These are phyloP conservation scores for Amiota mariae DNA, from an alignment of 2,888 invertebrate genomes.

Conservation along the genomic window DNA sequence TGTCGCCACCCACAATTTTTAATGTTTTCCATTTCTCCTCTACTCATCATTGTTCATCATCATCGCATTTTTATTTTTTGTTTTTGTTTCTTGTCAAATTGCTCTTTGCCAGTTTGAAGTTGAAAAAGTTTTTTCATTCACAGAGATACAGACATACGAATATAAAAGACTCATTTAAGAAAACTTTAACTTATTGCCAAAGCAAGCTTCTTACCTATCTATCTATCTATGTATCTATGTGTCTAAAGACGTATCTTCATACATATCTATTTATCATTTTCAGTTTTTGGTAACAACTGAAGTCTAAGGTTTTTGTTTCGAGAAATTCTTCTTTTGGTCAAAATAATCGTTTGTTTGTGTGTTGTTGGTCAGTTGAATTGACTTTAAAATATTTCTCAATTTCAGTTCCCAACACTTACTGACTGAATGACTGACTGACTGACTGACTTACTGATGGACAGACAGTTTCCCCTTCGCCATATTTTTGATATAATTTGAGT, in stretches of 20 bases:
- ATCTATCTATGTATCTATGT: too few relatives aligned
- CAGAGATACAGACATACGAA: background rate
- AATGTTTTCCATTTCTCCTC: background rate
- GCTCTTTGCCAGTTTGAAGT: background rate
- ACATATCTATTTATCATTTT: background rate
- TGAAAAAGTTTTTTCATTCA: slow-evolving; percentile 3
- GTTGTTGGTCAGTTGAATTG: background rate
- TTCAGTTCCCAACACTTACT: too few relatives aligned
- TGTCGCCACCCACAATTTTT: background rate
- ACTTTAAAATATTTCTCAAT: background rate
- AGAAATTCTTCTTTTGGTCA: slow-evolving; percentile 15
- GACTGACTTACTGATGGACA: too few relatives aligned
- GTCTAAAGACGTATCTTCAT: background rate
- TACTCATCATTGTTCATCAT: background rate
- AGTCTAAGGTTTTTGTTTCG: background rate
- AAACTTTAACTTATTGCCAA: background rate
- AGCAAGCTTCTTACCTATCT: background rate
- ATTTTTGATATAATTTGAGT: background rate
- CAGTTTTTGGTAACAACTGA: background rate
- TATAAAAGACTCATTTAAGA: background rate
- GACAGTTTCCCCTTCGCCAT: background rate
- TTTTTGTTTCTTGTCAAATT: background rate
- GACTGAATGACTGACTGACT: too few relatives aligned
- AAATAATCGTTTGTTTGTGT: slow-evolving; percentile 1
- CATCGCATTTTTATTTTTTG: background rate